Evolutionary conservation across 2,888 invertebrate species (phyloP).

Genomic region (Acleris cristana): DNA sequence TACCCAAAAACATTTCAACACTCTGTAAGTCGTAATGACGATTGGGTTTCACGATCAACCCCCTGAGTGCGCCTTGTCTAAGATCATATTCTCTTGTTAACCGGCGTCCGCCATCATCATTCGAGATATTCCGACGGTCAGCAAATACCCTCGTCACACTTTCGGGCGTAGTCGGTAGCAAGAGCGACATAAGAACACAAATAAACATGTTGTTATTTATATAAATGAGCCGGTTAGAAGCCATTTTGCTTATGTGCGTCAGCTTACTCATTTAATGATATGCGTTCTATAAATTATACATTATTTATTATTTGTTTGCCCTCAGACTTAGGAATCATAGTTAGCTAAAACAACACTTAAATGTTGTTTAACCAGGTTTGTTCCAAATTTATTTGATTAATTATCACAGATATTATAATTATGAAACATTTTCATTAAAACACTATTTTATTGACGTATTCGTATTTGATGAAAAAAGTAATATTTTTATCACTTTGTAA

Average conservation of each 20-base stretch:
- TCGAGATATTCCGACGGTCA: constrained; percentile 60
- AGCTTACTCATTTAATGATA: constrained; percentile 64
- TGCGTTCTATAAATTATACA: constrained; percentile 66
- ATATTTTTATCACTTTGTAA: not conserved
- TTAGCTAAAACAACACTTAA: too few species aligned
- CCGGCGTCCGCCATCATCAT: constrained; percentile 67
- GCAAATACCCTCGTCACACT: constrained; percentile 66
- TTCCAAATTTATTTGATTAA: too few species aligned
- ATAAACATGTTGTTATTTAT: constrained; percentile 79
- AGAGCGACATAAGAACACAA: constrained; percentile 76
- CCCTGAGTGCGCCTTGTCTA: constrained; percentile 87
- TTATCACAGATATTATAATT: too few species aligned
- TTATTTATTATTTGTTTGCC: not conserved
- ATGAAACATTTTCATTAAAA: too few species aligned
- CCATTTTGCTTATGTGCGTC: constrained; percentile 76
- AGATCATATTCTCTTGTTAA: constrained; percentile 85
- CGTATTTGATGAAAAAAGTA: too few species aligned
- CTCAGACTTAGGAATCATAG: too few species aligned
- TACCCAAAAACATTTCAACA: constrained; percentile 90
- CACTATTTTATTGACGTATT: too few species aligned
- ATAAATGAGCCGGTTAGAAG: constrained; percentile 71
- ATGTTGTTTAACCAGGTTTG: too few species aligned
- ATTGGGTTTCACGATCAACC: constrained; percentile 86
- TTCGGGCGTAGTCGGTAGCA: constrained; percentile 72
- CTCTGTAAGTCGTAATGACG: constrained; percentile 84